Percentiles rank a stretch among this genome's conserved stretches.
Conservation (phyloP, 2,888 invertebrate species). For the Dryobota labecula region DNA sequence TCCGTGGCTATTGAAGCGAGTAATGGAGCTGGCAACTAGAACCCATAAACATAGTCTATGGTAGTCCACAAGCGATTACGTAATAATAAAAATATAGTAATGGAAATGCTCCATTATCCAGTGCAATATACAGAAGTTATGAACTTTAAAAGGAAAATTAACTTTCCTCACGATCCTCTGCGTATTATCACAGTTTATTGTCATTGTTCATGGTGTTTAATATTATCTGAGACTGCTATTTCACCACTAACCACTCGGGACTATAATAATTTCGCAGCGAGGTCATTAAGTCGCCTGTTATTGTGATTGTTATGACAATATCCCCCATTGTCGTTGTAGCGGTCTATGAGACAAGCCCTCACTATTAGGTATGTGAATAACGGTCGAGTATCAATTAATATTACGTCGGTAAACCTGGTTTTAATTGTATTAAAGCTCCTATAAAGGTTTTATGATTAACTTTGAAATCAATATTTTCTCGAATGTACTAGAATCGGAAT, state of each 20-base stretch:
- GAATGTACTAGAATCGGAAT: constrained; percentile 12
- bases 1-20: constrained; percentile 4
- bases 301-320: constrained; percentile 54
- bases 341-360: constrained; percentile 22
- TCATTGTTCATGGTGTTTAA: constrained; percentile 37
- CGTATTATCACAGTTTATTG: constrained; percentile 45
- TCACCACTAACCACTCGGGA: constrained; percentile 24
- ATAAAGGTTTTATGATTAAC: constrained; percentile 3
- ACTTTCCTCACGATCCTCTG: constrained; percentile 36
- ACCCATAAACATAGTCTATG: constrained; percentile 34
- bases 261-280: constrained; percentile 31
- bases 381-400: constrained; percentile 39
- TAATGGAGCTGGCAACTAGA: constrained; percentile 19
- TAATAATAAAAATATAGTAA: constrained; percentile 41
- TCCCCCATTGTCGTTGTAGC: constrained; percentile 31
- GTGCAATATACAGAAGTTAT: constrained; percentile 47
- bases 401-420: constrained; percentile 3
- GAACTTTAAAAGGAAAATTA: constrained; percentile 51
- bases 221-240: constrained; percentile 32
- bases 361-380: constrained; percentile 39
- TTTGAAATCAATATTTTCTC: constrained; percentile 6
- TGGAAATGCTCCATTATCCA: constrained; percentile 40
- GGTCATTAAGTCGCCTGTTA: constrained; percentile 35
- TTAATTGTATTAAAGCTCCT: background rate
- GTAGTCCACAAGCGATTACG: constrained; percentile 34